These are phyloP conservation scores for Ageneiosus marmoratus DNA, from an alignment of 2,113 vertebrate species.

Conservation along the genomic window DNA sequence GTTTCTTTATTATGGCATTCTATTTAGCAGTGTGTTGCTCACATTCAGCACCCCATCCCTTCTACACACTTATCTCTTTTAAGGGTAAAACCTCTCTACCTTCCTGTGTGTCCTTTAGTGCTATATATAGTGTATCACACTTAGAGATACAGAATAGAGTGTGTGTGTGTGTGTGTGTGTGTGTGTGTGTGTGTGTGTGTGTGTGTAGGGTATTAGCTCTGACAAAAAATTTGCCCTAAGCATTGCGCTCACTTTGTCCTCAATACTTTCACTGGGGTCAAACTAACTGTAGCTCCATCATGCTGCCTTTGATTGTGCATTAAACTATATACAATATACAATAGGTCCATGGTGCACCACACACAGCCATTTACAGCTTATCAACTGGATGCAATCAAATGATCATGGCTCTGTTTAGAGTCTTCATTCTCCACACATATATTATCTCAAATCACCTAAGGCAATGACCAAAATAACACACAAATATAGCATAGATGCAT, in stretches of 20 bases:
- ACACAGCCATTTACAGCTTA: not conserved
- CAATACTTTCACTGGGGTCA: slow-evolving; percentile 12
- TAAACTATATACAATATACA: slow-evolving; percentile 10
- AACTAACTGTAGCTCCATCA: slow-evolving; percentile 32
- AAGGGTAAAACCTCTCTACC: not conserved
- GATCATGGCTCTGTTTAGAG: not conserved
- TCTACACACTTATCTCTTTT: slow-evolving; percentile 6
- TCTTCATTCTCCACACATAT: too few relatives aligned
- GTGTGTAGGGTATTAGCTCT: slow-evolving; percentile 15
- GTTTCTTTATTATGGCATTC: slow-evolving; percentile 2
- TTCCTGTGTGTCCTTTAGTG: slow-evolving; percentile 23
- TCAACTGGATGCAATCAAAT: not conserved
- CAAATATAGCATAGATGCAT: too few relatives aligned
- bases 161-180: not conserved
- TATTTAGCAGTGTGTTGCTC: slow-evolving; percentile 10
- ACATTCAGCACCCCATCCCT: not conserved
- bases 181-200: slow-evolving; percentile 26
- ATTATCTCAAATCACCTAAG: too few relatives aligned
- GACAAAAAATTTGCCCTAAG: slow-evolving; percentile 21
- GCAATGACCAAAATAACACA: too few relatives aligned
- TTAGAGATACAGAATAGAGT: slow-evolving; percentile 29
- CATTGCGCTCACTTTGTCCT: slow-evolving; percentile 19
- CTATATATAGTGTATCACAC: slow-evolving; percentile 39
- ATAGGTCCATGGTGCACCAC: not conserved
- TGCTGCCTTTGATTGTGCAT: slow-evolving; percentile 21